Evolutionary conservation across 1,140 invertebrate genomes (phyloP).

Genomic region (Drosophila littoralis): DNA sequence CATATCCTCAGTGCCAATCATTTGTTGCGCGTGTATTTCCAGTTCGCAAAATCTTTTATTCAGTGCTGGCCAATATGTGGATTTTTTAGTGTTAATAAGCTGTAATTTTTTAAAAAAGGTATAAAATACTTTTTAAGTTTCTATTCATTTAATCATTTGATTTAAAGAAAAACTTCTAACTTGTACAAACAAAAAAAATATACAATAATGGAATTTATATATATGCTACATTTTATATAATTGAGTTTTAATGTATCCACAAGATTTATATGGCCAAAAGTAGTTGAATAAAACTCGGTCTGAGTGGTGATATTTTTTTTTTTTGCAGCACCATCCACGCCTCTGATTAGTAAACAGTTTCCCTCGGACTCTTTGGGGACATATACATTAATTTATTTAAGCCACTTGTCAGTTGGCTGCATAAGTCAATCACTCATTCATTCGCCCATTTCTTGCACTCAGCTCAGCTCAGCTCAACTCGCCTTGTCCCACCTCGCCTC

Average conservation of each 20-base stretch:
- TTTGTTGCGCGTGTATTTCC: conserved; percentile 72
- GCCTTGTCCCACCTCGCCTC: conserved; percentile 39
- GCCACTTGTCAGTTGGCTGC: conserved; percentile 75
- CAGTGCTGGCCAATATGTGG: conserved; percentile 29
- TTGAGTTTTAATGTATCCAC: conserved; percentile 2
- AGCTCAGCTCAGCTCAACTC: conserved; percentile 8
- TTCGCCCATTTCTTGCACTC: conserved; percentile 61
- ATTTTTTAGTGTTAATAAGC: not conserved
- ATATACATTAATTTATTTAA: conserved; percentile 72
- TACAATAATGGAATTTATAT: not conserved
- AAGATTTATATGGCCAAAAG: not conserved
- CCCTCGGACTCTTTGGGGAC: conserved; percentile 22
- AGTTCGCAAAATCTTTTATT: conserved; percentile 31
- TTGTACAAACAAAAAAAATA: not conserved
- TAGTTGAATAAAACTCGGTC: conserved; percentile 2
- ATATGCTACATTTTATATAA: not conserved
- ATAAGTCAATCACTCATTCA: conserved; percentile 80
- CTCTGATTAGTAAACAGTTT: conserved; percentile 39
- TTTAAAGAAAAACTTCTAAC: not conserved
- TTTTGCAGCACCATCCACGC: conserved; percentile 25
- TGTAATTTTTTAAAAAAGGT: not conserved
- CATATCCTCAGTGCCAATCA: conserved; percentile 84
- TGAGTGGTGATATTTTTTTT: conserved; percentile 3
- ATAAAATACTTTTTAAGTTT: not conserved
- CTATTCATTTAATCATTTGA: not conserved